Evolutionary conservation across 2,113 vertebrate genomes (phyloP).

Genomic region (Myodes glareolus): DNA sequence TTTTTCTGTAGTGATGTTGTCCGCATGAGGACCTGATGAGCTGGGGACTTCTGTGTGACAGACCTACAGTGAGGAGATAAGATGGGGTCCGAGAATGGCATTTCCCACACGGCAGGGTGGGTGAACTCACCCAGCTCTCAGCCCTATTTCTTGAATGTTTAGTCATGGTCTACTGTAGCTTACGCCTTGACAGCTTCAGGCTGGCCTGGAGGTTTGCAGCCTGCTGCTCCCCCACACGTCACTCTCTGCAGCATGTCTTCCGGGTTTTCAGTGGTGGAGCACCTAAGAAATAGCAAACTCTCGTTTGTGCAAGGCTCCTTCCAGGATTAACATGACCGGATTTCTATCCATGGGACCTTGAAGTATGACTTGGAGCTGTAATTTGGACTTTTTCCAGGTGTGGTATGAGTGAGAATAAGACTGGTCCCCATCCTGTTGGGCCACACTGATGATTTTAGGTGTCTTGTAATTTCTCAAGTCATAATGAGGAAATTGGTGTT

Average conservation of each 20-base stretch:
- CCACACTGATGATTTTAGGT: neutral
- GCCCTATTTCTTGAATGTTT: neutral
- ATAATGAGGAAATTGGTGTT: neutral
- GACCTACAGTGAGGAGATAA: neutral
- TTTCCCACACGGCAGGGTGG: neutral
- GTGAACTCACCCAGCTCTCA: neutral
- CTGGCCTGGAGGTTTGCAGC: neutral
- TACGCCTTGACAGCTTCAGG: neutral
- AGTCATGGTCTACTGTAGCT: neutral
- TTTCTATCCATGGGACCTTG: neutral
- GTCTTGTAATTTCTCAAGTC: constrained; percentile 5
- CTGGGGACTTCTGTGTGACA: neutral
- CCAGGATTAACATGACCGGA: neutral
- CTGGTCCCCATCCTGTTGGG: neutral
- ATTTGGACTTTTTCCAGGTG: neutral
- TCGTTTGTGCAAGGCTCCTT: neutral
- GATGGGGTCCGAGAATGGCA: neutral
- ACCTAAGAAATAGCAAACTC: neutral
- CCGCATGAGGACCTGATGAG: neutral
- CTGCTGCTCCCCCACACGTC: neutral
- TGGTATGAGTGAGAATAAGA: neutral
- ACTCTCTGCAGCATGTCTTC: neutral
- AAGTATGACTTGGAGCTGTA: constrained; percentile 1
- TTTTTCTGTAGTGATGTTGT: constrained; percentile 6
- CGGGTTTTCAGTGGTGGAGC: neutral